A percentile compares a stretch with the other conserved stretches of the same genome.
These are phyloP conservation scores for Caenorhabditis sulstoni DNA, from an alignment of 2,888 invertebrate species.

Conservation along the genomic window DNA sequence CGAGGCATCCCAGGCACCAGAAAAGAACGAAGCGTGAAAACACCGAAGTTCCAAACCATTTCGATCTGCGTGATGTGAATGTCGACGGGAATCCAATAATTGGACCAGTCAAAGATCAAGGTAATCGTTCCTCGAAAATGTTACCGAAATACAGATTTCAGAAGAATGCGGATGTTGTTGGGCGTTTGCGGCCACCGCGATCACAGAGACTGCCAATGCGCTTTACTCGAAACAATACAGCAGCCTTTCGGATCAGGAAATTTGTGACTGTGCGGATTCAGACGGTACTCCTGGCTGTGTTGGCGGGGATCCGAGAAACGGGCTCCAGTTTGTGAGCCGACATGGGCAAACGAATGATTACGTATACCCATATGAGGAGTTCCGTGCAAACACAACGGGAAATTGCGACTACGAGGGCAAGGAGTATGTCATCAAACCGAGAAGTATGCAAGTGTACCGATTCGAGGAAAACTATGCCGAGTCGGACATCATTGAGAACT, in stretches of 20 bases:
- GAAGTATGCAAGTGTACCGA: constrained; percentile 18
- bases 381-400: constrained; percentile 45
- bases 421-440: constrained; percentile 7
- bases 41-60: constrained; percentile 2
- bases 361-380: constrained; percentile 41
- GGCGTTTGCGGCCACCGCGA: constrained; percentile 41
- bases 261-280: constrained; percentile 45
- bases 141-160: not conserved
- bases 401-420: constrained; percentile 19
- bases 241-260: constrained; percentile 46
- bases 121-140: not conserved
- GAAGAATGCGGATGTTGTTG: constrained; percentile 38
- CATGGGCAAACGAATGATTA: constrained; percentile 21
- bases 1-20: constrained; percentile 4
- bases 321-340: constrained; percentile 16
- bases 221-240: constrained; percentile 8
- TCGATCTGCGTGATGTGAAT: constrained; percentile 20
- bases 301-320: constrained; percentile 36
- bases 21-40: constrained; percentile 8
- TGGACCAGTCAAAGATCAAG: constrained; percentile 30
- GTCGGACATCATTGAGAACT: constrained; percentile 36
- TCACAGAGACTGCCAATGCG: constrained; percentile 27
- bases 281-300: constrained; percentile 44
- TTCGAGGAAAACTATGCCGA: constrained; percentile 34
- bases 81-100: constrained; percentile 21